Evolutionary conservation across 2,888 invertebrate genomes (phyloP), one percentile per base, ranked within the genome.

Genomic region (Drosophila aldrichi): DNA sequence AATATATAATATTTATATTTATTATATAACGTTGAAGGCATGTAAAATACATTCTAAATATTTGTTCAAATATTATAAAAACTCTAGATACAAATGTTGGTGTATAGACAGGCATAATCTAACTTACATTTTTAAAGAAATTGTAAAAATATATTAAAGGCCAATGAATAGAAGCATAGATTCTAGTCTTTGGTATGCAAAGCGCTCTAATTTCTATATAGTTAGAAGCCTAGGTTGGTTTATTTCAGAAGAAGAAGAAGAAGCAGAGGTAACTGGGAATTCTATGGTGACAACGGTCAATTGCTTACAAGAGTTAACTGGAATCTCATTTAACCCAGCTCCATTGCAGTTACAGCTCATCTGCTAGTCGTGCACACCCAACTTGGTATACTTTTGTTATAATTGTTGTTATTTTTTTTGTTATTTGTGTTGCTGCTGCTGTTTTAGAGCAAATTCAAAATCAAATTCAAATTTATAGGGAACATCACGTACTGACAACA

Each of bases 401-500:
- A 44, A 38, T 46, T 73, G 49, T 51, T 44, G 43, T 32, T 66
- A 66, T 62, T 54, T 54, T 38, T 63, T 54, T 38, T 63, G 32
- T 32, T 62, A 40, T 54, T 38, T 65, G 32, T 32, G 49, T 49
- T 74, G 57, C 67, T 80, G 83, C 79, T 87, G 79, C 74, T 77
- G 82, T 81, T 89, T 78, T 82, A 68, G 82, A 80, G 70, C 84
- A 88, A 88, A 88, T 84, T 84, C 79, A 78, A 89, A 81, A 89
- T 88, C 82, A 82, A 89, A 85, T 89, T 90, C 79, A 85, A 86
- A 88, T 83, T 88, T 80, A 82, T 82, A 77, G 78, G 74, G 76
- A 91, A 91, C 85, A 91, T 91, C 91, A 91, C 91, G 91, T 91
- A 91, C 87, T 61, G 81, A 76, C 81, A 79, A 81, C 75, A 75